These are phyloP conservation scores for Mayetiola destructor DNA, from an alignment of 2,888 invertebrate species.

Conservation along the genomic window DNA sequence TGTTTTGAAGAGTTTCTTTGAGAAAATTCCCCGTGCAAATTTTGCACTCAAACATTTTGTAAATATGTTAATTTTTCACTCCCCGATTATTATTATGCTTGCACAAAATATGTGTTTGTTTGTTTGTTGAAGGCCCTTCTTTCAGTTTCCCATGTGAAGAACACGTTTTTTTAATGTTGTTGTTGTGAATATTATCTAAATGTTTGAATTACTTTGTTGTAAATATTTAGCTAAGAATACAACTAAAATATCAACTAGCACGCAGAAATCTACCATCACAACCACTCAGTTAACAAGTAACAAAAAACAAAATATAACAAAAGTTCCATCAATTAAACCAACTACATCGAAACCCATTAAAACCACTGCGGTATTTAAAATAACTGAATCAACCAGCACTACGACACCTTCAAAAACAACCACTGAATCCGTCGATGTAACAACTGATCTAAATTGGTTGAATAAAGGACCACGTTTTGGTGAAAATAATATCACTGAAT, in stretches of 20 bases:
- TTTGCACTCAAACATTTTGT: no score
- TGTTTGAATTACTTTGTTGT: conserved; percentile 9
- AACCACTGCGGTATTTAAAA: conserved; percentile 19
- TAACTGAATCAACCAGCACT: conserved; percentile 13
- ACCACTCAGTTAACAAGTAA: background rate
- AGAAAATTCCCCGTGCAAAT: no score
- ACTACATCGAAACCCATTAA: background rate
- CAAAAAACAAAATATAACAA: background rate
- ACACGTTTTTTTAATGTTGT: no score
- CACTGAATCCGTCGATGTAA: conserved; percentile 1
- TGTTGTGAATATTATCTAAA: no score
- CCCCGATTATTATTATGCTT: no score
- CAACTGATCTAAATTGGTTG: conserved; percentile 9
- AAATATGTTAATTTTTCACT: no score
- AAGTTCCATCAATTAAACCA: background rate
- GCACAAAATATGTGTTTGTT: no score
- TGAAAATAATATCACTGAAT: conserved; percentile 11
- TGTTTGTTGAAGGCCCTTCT: no score
- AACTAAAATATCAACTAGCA: conserved; percentile 6
- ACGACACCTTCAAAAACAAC: background rate
- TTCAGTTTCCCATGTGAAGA: no score
- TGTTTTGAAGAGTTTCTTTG: no score
- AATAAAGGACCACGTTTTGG: conserved; percentile 8
- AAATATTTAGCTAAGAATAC: conserved; percentile 7
- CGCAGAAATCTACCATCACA: conserved; percentile 7